These are phyloP conservation scores for Enteromius anoplus DNA, from an alignment of 2,797 vertebrate species.

Conservation along the genomic window DNA sequence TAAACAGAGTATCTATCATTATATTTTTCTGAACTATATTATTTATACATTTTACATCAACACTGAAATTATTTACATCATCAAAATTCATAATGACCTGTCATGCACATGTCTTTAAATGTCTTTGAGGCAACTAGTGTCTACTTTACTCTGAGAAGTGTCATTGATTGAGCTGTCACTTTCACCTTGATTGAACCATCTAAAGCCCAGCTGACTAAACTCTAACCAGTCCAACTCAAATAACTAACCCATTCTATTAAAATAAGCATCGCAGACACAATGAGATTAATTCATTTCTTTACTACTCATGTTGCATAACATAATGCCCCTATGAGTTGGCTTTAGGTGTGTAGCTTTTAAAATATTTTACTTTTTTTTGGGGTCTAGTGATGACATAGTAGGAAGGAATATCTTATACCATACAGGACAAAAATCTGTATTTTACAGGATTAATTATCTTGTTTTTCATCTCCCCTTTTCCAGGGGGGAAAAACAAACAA, in stretches of 20 bases:
- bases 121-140: background rate
- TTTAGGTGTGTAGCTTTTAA: background rate
- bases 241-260: slow-evolving; percentile 8
- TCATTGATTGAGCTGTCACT: slow-evolving; percentile 14
- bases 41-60: background rate
- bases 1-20: background rate
- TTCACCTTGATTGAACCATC: slow-evolving; percentile 18
- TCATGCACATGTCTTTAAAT: background rate
- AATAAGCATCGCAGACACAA: slow-evolving; percentile 5
- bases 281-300: background rate
- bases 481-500: background rate
- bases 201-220: background rate
- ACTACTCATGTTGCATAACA: background rate
- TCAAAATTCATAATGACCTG: slow-evolving; percentile 19
- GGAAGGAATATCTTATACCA: background rate
- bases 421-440: background rate
- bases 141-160: background rate
- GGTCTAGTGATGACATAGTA: background rate
- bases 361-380: background rate
- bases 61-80: slow-evolving; percentile 7
- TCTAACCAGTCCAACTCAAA: background rate
- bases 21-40: background rate
- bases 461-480: background rate
- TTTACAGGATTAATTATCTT: background rate
- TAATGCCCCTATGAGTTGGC: background rate